Evolutionary conservation across 2,113 vertebrate species (phyloP).

Genomic region (Rhombomys opimus): DNA sequence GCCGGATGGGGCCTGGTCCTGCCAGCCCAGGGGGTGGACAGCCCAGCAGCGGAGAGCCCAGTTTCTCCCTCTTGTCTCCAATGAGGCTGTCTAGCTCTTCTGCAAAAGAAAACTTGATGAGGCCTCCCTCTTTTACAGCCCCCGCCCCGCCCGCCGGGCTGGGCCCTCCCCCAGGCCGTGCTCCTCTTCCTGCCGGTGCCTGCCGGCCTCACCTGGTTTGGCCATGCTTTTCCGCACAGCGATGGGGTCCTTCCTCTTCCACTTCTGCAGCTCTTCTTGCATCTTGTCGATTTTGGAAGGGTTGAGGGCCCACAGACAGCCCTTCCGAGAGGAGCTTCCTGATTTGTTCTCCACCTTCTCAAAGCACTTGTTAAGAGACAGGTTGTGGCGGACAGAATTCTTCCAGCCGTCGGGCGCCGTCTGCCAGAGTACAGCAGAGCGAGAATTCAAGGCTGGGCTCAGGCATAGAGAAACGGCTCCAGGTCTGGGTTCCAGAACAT

Average conservation of each 20-base stretch:
- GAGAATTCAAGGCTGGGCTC: background rate
- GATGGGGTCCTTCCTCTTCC: slow-evolving; percentile 96
- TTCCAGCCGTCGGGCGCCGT: slow-evolving; percentile 99
- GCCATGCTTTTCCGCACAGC: slow-evolving; percentile 98
- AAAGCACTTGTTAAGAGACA: slow-evolving; percentile 99
- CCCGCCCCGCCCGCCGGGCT: background rate
- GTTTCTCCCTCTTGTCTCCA: slow-evolving; percentile 91
- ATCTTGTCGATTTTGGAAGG: slow-evolving; percentile 98
- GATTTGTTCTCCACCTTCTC: slow-evolving; percentile 98
- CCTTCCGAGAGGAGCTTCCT: slow-evolving; percentile 94
- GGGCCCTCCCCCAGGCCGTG: background rate
- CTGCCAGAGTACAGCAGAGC: slow-evolving; percentile 83
- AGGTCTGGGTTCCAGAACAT: slow-evolving; percentile 12
- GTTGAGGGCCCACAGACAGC: slow-evolving; percentile 97
- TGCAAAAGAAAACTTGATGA: slow-evolving; percentile 77
- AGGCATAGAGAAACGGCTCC: background rate
- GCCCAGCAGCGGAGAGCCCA: slow-evolving; percentile 81
- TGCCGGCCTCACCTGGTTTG: slow-evolving; percentile 90
- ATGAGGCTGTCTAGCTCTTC: slow-evolving; percentile 95
- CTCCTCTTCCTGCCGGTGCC: accelerated
- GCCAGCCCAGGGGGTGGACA: slow-evolving; percentile 81
- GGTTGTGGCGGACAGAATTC: slow-evolving; percentile 98
- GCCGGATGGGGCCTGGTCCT: slow-evolving; percentile 78
- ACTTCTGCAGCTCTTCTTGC: slow-evolving; percentile 99
- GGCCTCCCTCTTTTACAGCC: background rate